phyloP scores from a whole-genome alignment of 2,888 invertebrate genomes.

The Apodemia duryi region DNA sequence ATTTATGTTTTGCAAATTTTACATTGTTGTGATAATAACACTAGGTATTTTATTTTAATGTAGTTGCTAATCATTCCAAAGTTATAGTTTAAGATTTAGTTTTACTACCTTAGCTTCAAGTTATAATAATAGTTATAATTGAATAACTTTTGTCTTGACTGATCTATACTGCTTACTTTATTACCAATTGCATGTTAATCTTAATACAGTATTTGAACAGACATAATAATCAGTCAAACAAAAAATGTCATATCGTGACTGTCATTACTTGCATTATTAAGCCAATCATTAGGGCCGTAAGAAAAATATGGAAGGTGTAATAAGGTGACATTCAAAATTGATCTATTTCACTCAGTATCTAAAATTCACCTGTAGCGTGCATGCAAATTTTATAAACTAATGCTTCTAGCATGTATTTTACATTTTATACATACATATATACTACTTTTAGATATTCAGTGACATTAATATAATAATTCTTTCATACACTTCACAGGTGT shows the following conservation, averaged over 20 bases:
- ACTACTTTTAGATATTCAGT: not conserved
- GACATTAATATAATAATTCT: not conserved
- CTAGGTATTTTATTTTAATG: slow-evolving; percentile 47
- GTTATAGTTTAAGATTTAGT: slow-evolving; percentile 34
- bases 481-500: not conserved
- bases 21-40: slow-evolving; percentile 46
- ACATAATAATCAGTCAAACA: slow-evolving; percentile 5
- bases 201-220: slow-evolving; percentile 3
- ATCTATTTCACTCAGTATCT: slow-evolving; percentile 18
- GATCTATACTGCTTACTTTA: slow-evolving; percentile 43
- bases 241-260: slow-evolving; percentile 2
- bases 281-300: slow-evolving; percentile 6
- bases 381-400: slow-evolving; percentile 20
- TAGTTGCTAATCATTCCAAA: slow-evolving; percentile 46
- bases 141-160: slow-evolving; percentile 40
- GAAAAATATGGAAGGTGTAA: slow-evolving; percentile 24
- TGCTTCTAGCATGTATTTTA: slow-evolving; percentile 24
- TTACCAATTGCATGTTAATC: slow-evolving; percentile 46
- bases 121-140: slow-evolving; percentile 34
- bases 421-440: slow-evolving; percentile 15
- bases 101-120: slow-evolving; percentile 46
- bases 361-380: slow-evolving; percentile 23
- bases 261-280: not conserved
- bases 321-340: slow-evolving; percentile 26
- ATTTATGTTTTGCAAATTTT: slow-evolving; percentile 55